Evolutionary conservation across 2,797 vertebrate genomes (phyloP), one percentile per base, ranked within the genome.

Genomic region (Poeciliopsis presidionis): DNA sequence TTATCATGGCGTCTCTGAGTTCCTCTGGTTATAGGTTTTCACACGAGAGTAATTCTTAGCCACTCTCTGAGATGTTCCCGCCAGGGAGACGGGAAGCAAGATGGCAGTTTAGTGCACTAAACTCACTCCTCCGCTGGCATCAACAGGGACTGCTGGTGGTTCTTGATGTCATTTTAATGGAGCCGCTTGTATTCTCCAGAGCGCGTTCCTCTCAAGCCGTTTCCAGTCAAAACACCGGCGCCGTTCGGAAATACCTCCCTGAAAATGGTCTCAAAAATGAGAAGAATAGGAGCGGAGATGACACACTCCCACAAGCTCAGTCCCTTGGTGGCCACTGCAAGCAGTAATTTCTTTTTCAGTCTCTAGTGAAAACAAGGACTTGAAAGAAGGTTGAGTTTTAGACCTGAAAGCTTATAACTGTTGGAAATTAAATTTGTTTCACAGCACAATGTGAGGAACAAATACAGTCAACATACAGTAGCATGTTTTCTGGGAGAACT

Each of bases 1-100:
- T 67, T 79, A 80, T 86, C 75, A 81, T 77, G 80, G 81, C 46
- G 73, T 69, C 53, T 81, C 36, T 25, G 70, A 76, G 83, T 77
- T 84, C 51, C 45, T 73, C 49, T 13, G 46, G 80, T 79, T 46
- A 33, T 51, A 69, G 63, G 65, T 74, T 77, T 80, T 77, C 45
- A 76, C 2, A 4, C 28, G 18, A 76, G 70, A 33, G 61, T 61
- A 13, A 14, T 78, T 82, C 73, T 81, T 74, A 79, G 67, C 57
- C 33, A 51, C 49, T 55, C 45, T 55, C 7, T 81, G 72, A 78
- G 72, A 55, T 76, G n/a, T 77, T 73, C 84, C 51, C 18, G 7
- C 77, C 28, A 46, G 47, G 45, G 46, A 80, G 30, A 55, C 36
- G 14, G 51, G 36, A 46, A 76, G 67, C 69, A 53, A 71, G 69